phyloP scores from a whole-genome alignment of 2,797 vertebrate genomes.

The Rhincodon typus region DNA sequence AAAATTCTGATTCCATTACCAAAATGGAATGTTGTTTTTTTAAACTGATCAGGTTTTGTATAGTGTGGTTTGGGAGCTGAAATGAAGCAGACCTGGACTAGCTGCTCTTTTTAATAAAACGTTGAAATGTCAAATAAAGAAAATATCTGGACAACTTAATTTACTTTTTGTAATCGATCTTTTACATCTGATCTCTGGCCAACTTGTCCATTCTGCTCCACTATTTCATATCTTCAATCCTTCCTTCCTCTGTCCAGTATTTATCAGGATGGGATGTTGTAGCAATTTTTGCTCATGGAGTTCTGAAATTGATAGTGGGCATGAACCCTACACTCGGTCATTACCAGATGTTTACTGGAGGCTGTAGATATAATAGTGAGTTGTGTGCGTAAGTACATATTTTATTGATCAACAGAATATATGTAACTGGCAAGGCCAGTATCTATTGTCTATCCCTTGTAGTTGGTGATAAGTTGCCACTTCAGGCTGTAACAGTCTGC shows the following conservation, averaged over 20 bases:
- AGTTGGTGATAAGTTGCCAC: not conserved
- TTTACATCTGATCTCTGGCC: not conserved
- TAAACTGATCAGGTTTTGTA: constrained; percentile 11
- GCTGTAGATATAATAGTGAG: not conserved
- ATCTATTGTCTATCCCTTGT: not conserved
- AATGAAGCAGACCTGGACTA: constrained; percentile 16
- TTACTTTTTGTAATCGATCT: not conserved
- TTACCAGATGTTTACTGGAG: not conserved
- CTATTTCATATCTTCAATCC: not conserved
- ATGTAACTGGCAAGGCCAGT: not conserved
- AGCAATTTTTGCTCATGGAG: not conserved
- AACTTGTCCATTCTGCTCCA: not conserved
- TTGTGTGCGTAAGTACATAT: not conserved
- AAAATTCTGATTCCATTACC: not conserved
- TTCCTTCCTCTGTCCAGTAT: not conserved
- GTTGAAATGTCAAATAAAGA: not conserved
- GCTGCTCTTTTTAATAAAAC: constrained; percentile 18
- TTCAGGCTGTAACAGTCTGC: not conserved
- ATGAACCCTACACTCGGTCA: not conserved
- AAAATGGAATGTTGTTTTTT: not conserved
- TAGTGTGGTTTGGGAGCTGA: not conserved
- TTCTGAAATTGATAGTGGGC: not conserved
- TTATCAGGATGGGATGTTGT: not conserved
- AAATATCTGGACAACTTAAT: constrained; percentile 1
- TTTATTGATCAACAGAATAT: not conserved